A percentile compares a stretch with the other conserved stretches of the same genome.
Evolutionary conservation across 2,113 vertebrate species (phyloP).

Genomic region (Campylomormyrus tamandua): DNA sequence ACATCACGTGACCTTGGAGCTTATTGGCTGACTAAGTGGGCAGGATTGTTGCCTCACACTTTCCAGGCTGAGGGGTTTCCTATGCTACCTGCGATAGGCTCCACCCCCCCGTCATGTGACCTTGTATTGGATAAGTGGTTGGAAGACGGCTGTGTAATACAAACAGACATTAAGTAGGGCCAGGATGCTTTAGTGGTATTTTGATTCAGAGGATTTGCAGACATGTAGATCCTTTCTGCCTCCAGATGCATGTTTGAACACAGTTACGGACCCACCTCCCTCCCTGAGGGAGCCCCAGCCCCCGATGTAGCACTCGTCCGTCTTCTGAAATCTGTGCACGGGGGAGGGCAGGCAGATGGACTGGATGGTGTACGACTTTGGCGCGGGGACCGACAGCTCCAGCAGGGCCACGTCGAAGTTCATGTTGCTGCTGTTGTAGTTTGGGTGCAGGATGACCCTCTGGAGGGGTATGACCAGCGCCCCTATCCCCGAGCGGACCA

Average conservation of each 20-base stretch:
- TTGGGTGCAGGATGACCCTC: conserved; percentile 74
- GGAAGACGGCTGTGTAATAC: background rate
- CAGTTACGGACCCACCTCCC: conserved; percentile 49
- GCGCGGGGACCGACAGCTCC: conserved; percentile 64
- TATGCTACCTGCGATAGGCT: background rate
- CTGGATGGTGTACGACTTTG: conserved; percentile 67
- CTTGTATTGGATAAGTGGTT: background rate
- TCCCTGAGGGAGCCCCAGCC: conserved; percentile 82
- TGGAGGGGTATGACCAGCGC: conserved; percentile 73
- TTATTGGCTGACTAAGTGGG: background rate
- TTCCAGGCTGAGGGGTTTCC: background rate
- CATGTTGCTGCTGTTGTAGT: conserved; percentile 79
- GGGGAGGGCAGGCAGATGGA: conserved; percentile 77
- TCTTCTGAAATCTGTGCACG: conserved; percentile 61
- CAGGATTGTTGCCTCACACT: background rate
- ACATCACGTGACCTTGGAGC: background rate
- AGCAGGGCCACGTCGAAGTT: conserved; percentile 83
- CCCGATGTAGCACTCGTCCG: conserved; percentile 75
- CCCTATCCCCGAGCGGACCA: conserved; percentile 63
- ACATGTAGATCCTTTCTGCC: background rate
- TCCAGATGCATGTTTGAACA: background rate
- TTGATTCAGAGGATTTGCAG: background rate
- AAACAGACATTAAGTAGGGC: background rate
- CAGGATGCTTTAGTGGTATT: background rate
- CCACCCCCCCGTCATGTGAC: background rate